Base-by-base conservation (phyloP, 2,888 invertebrate species). In the Dicranocentrus wangi region DNA sequence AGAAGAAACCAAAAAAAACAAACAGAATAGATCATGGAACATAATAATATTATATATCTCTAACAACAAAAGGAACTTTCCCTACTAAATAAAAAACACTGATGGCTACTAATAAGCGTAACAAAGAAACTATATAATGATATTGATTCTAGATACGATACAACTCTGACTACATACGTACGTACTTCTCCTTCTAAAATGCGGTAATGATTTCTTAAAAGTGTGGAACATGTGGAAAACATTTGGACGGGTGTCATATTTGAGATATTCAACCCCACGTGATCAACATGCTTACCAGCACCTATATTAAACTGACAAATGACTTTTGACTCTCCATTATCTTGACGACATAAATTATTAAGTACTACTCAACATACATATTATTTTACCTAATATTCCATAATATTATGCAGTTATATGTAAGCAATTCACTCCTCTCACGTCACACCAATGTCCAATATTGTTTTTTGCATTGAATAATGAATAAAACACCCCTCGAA, bases 181-280 rank as follows among this genome's bases (percentile, higher is more conserved):
- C n/a, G n/a, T n/a, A n/a, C n/a, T n/a, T n/a, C n/a, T n/a, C n/a
- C n/a, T 32, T 10, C 10, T 32, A 32, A 7, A 32, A 32, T 10
- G 5, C 10, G 32, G 5, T 32, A 32, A 32, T 32, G 32, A 60
- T 51, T 60, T 47, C 60, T 32, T 28, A 32, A n/a, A 51, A 32
- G 66, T 73, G 80, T 72, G 72, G 80, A 72, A 68, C 68, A 58
- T 68, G 72, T 80, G 80, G 80, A 80, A 79, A 80, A 73, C 73
- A 73, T 61, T 68, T 80, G 80, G 80, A 80, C 73, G 80, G 80
- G 72, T 73, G 60, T 72, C 80, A 71, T 71, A 28, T 68, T 66
- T 61, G 73, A 73, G 68, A 63, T 43, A 42, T 47, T 43, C 21
- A 76, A 55, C 61, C 69, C 77, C 53, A 53, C 65, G 42, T 70